Conservation (phyloP, 2,888 invertebrate species). For the Nemapogon koenigi region DNA sequence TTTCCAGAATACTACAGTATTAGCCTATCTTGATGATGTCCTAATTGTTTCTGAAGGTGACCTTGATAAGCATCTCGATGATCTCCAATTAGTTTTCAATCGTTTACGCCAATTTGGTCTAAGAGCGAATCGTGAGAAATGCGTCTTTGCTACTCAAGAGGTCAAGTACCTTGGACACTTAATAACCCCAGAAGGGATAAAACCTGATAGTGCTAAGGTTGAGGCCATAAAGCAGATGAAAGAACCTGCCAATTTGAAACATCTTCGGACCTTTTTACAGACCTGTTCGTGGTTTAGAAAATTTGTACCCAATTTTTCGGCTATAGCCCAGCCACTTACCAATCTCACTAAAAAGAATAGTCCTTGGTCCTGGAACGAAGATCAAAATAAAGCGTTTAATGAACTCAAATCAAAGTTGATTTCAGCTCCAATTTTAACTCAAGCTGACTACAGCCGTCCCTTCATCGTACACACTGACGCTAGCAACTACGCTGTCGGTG, state of each 20-base stretch:
- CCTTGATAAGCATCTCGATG: conserved; percentile 16
- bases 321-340: conserved; percentile 16
- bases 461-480: conserved; percentile 17
- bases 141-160: conserved; percentile 4
- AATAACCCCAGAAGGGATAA: conserved; percentile 9
- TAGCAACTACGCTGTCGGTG: conserved; percentile 16
- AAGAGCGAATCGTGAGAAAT: conserved; percentile 14
- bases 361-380: conserved; percentile 14
- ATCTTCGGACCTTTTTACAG: conserved; percentile 17
- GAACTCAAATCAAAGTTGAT: conserved; percentile 15
- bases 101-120: conserved; percentile 13
- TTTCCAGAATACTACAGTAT: conserved; percentile 12
- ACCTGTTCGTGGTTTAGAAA: conserved; percentile 24
- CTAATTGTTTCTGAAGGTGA: conserved; percentile 18
- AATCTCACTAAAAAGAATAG: conserved; percentile 18
- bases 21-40: conserved; percentile 21
- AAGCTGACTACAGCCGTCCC: conserved; percentile 13
- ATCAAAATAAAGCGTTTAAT: conserved; percentile 14
- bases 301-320: conserved; percentile 19
- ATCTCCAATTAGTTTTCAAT: conserved; percentile 15
- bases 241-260: conserved; percentile 8
- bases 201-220: conserved; percentile 7
- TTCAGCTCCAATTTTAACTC: conserved; percentile 15
- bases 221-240: conserved; percentile 6
- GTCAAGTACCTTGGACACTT: conserved; percentile 12